phyloP scores from a whole-genome alignment of 2,888 invertebrate species.

The Cordilura impudica region DNA sequence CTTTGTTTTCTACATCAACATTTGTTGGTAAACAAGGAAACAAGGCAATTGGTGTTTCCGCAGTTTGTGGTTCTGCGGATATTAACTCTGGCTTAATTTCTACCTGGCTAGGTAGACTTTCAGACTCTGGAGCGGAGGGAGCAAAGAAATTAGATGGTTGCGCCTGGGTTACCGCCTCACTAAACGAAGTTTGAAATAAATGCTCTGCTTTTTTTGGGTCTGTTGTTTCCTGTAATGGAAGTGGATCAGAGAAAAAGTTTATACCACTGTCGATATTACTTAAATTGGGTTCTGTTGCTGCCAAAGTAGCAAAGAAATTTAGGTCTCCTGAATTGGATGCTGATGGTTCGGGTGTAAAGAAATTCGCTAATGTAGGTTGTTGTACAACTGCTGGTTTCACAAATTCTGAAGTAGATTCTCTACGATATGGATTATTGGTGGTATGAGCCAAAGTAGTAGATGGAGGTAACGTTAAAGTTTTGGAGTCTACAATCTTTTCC shows the following conservation, averaged over 20 bases:
- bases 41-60: slow-evolving; percentile 19
- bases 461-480: slow-evolving; percentile 43
- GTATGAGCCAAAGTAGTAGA: slow-evolving; percentile 12
- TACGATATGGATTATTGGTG: slow-evolving; percentile 59
- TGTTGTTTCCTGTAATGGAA: background rate
- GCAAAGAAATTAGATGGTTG: slow-evolving; percentile 3
- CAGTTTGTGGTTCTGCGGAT: slow-evolving; percentile 25
- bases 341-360: slow-evolving; percentile 58
- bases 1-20: slow-evolving; percentile 17
- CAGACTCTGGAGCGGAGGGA: background rate
- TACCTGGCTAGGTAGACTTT: background rate
- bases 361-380: slow-evolving; percentile 61
- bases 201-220: background rate
- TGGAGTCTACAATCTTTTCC: no score
- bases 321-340: slow-evolving; percentile 24
- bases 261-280: background rate
- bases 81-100: slow-evolving; percentile 14
- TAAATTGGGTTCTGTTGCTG: slow-evolving; percentile 2
- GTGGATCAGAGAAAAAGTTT: slow-evolving; percentile 34
- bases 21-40: slow-evolving; percentile 52
- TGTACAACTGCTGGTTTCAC: slow-evolving; percentile 15
- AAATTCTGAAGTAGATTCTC: slow-evolving; percentile 24
- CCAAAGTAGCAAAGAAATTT: slow-evolving; percentile 59
- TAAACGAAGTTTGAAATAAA: background rate
- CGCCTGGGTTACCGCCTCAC: background rate